A percentile compares a stretch with the other conserved stretches of the same genome.
phyloP scores from a whole-genome alignment of 2,113 vertebrate species.

The Perccottus glenii region DNA sequence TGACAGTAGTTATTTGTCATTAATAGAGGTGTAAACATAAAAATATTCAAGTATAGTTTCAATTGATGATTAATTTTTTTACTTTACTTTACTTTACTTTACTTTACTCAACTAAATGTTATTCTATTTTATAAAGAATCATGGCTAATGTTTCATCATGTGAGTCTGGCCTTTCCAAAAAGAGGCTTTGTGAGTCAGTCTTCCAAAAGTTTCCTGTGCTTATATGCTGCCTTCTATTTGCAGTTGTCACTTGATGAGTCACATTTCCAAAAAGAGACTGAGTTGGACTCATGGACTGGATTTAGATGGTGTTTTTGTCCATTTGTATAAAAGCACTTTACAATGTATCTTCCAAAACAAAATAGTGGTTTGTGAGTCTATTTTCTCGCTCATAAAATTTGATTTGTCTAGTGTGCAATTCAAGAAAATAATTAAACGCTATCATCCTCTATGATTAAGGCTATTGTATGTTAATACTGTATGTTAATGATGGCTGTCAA shows the following conservation, averaged over 20 bases:
- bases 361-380: neutral
- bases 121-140: neutral
- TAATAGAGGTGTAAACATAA: too few relatives aligned
- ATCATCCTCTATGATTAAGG: too few relatives aligned
- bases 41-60: too few relatives aligned
- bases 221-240: neutral
- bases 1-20: too few relatives aligned
- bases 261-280: neutral
- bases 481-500: constrained; percentile 2
- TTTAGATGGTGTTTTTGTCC: neutral
- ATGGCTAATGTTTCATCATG: constrained; percentile 10
- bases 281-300: neutral
- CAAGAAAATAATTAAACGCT: neutral
- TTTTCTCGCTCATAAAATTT: constrained; percentile 26
- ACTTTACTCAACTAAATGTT: too few relatives aligned
- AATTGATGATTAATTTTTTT: too few relatives aligned
- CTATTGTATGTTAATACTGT: neutral
- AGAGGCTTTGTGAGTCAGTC: constrained; percentile 23
- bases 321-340: neutral
- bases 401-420: constrained; percentile 6
- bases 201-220: constrained; percentile 21
- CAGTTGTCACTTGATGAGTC: constrained; percentile 9
- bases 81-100: too few relatives aligned
- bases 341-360: neutral
- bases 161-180: constrained; percentile 34